Evolutionary conservation across 2,113 vertebrate species (phyloP).

Genomic region (Copsychus sechellarum): DNA sequence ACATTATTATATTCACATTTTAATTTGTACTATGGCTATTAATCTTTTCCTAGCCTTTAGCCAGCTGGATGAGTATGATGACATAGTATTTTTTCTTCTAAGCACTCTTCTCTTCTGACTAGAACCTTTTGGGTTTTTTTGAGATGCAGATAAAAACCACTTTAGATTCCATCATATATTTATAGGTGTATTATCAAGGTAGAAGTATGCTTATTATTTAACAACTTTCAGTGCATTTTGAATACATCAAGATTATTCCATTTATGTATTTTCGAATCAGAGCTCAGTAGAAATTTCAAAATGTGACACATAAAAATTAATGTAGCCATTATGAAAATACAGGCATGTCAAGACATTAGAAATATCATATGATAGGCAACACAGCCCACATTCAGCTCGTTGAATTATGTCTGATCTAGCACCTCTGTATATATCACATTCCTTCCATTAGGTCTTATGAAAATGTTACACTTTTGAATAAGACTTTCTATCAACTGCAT

Average conservation of each 20-base stretch:
- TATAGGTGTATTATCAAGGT: background rate
- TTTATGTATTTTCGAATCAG: background rate
- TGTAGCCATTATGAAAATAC: background rate
- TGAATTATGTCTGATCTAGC: background rate
- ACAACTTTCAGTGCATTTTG: background rate
- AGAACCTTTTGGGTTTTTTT: background rate
- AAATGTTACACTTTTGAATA: background rate
- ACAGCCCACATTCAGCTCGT: background rate
- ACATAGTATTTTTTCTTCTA: background rate
- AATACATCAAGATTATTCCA: background rate
- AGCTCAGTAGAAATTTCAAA: background rate
- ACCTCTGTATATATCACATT: background rate
- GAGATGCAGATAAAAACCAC: background rate
- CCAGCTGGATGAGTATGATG: background rate
- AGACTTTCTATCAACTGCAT: background rate
- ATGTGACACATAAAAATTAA: background rate
- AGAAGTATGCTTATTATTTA: background rate
- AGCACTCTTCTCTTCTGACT: background rate
- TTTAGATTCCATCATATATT: background rate
- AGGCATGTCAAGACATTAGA: background rate
- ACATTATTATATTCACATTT: slow-evolving; percentile 39
- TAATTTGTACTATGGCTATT: slow-evolving; percentile 44
- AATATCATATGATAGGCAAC: background rate
- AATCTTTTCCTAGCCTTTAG: slow-evolving; percentile 12
- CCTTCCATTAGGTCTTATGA: background rate